These are phyloP conservation scores for Athene noctua DNA, from an alignment of 2,113 vertebrate genomes.

Conservation along the genomic window DNA sequence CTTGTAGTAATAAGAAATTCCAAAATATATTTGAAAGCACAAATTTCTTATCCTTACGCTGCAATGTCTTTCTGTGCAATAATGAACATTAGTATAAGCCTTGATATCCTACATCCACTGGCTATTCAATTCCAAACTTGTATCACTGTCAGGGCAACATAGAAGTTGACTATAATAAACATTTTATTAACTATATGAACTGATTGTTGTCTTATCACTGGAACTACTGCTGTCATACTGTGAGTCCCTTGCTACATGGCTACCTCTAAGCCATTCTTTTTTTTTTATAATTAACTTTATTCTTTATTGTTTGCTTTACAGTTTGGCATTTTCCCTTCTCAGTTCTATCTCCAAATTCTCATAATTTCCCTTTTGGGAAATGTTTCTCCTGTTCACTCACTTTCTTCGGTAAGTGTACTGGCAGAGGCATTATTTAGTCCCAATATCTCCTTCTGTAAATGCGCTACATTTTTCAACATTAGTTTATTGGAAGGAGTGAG, in stretches of 20 bases:
- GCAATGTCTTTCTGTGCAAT: background rate
- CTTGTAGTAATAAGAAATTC: background rate
- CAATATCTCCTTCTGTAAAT: background rate
- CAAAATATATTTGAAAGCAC: background rate
- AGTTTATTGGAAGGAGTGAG: background rate
- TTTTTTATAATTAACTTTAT: background rate
- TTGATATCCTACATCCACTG: background rate
- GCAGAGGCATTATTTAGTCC: background rate
- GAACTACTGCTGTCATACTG: background rate
- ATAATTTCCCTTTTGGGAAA: background rate
- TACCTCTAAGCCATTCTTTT: background rate
- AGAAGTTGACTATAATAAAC: background rate
- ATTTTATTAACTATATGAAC: background rate
- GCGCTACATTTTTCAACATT: background rate
- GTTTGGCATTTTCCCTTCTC: background rate
- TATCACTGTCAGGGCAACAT: fast-evolving
- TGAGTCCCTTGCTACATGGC: background rate
- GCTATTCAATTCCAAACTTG: background rate
- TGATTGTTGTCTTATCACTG: background rate
- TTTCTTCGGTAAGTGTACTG: background rate
- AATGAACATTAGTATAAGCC: background rate
- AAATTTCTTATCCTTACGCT: background rate
- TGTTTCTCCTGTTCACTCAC: background rate
- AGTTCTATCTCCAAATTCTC: background rate
- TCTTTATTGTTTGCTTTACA: background rate